Evolutionary conservation across 2,113 vertebrate genomes (phyloP).

Genomic region (Rhabdomys dilectus): DNA sequence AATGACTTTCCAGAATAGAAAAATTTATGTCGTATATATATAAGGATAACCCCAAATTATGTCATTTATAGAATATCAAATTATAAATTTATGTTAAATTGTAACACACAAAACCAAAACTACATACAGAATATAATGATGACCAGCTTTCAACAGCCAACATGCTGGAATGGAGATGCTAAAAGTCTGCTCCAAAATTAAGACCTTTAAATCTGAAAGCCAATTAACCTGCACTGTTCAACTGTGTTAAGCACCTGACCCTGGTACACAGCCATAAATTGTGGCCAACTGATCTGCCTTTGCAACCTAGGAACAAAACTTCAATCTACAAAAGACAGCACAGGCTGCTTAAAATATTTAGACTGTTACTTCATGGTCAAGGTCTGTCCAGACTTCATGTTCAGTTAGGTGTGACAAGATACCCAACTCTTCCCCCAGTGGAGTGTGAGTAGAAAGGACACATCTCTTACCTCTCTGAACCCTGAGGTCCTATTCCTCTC

Average conservation of each 20-base stretch:
- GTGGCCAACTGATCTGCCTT: neutral
- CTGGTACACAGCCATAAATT: neutral
- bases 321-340: neutral
- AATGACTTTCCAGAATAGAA: conserved; percentile 10
- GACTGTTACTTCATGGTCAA: neutral
- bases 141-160: neutral
- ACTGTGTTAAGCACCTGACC: neutral
- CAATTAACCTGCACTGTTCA: neutral
- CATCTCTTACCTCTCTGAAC: rapidly evolving
- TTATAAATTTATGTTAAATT: neutral
- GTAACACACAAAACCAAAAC: conserved; percentile 29
- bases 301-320: neutral
- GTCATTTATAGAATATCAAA: neutral
- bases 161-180: neutral
- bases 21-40: neutral
- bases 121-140: neutral
- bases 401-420: neutral
- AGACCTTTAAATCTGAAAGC: neutral
- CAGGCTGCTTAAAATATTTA: neutral
- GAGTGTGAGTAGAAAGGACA: neutral
- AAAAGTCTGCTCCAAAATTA: neutral
- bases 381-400: neutral
- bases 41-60: conserved; percentile 1
- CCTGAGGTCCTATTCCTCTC: neutral
- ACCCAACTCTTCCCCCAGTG: neutral